phyloP scores from a whole-genome alignment of 2,888 invertebrate genomes.

The Nomada flava region DNA sequence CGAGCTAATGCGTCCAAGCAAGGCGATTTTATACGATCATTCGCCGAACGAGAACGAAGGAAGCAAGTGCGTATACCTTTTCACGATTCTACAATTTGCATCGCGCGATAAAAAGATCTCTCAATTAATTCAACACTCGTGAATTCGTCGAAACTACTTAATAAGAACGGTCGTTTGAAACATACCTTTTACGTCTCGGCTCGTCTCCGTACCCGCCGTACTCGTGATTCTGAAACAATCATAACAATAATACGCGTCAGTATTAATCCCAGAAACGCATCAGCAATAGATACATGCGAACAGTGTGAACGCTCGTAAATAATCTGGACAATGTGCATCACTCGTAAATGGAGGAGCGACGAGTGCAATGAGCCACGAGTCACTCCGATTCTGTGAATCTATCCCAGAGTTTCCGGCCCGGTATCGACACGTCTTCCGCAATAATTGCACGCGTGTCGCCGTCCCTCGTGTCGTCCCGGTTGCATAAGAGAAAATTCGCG shows the following conservation, averaged over 20 bases:
- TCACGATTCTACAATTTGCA: not conserved
- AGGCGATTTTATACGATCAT: constrained; percentile 23
- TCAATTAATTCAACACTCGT: not conserved
- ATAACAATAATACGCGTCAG: constrained; percentile 26
- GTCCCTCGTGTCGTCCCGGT: constrained; percentile 17
- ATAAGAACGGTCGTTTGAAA: not conserved
- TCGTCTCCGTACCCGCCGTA: constrained; percentile 84
- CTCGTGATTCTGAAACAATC: constrained; percentile 82
- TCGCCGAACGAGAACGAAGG: constrained; percentile 19
- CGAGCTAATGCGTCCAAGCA: constrained; percentile 38
- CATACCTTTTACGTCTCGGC: constrained; percentile 83
- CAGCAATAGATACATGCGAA: not conserved
- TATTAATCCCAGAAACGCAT: not conserved
- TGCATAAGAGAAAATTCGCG: constrained; percentile 63
- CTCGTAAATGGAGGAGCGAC: too few species aligned
- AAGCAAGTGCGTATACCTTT: not conserved
- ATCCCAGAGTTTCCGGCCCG: not conserved
- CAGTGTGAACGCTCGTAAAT: not conserved
- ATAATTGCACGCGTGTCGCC: not conserved
- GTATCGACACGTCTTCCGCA: constrained; percentile 6
- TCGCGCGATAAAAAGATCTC: not conserved
- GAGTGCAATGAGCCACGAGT: not conserved
- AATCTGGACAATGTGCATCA: not conserved
- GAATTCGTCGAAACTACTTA: not conserved
- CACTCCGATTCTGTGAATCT: not conserved